A percentile compares a stretch with the other conserved stretches of the same genome.
Evolutionary conservation across 2,888 invertebrate genomes (phyloP).

Genomic region (Tortrix viridana): DNA sequence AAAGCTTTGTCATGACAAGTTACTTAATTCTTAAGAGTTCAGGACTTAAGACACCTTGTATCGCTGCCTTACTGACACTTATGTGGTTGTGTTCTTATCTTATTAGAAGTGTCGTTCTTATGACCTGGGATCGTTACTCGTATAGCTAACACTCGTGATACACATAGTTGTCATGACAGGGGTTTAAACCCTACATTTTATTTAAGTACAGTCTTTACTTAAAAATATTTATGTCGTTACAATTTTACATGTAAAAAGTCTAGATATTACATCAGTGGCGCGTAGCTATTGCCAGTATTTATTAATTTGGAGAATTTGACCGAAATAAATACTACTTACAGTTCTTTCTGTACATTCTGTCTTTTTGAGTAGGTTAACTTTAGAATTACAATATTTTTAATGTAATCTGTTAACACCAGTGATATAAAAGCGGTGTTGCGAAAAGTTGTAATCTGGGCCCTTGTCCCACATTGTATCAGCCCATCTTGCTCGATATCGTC

Average conservation of each 20-base stretch:
- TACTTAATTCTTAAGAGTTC: neutral
- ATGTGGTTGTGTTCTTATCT: conserved; percentile 25
- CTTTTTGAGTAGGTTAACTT: too few species aligned
- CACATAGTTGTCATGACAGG: conserved; percentile 27
- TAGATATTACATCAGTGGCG: conserved; percentile 7
- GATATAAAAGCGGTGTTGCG: too few species aligned
- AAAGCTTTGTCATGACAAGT: conserved; percentile 33
- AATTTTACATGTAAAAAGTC: conserved; percentile 1
- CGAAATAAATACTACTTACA: neutral
- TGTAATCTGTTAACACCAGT: too few species aligned
- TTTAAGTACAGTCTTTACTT: conserved; percentile 9
- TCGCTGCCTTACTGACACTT: conserved; percentile 3
- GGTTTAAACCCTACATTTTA: conserved; percentile 13
- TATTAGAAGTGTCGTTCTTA: neutral
- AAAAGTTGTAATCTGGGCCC: too few species aligned
- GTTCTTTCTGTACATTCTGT: too few species aligned
- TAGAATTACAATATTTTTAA: too few species aligned
- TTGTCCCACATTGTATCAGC: too few species aligned
- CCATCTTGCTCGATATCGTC: too few species aligned
- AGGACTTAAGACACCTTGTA: neutral
- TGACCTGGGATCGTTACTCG: neutral
- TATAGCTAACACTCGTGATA: neutral
- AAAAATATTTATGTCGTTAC: conserved; percentile 12
- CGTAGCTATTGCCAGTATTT: neutral
- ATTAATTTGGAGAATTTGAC: neutral